Percentiles rank a stretch among this genome's conserved stretches.
Evolutionary conservation across 2,888 invertebrate genomes (phyloP).

Genomic region (Polydrusus cervinus): DNA sequence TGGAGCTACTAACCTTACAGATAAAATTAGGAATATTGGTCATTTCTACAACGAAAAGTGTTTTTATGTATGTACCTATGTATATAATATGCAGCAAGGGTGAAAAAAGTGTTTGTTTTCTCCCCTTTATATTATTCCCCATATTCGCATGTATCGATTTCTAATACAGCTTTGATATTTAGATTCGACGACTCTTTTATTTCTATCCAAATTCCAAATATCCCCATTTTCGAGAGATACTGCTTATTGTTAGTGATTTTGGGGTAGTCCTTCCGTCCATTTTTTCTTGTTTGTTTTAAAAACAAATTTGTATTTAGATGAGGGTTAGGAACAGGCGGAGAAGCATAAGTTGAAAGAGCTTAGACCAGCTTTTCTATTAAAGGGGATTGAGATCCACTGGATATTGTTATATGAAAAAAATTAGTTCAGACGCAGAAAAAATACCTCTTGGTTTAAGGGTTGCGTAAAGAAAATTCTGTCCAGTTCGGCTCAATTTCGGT

Average conservation of each 20-base stretch:
- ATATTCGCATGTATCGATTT: neutral
- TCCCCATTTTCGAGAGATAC: neutral
- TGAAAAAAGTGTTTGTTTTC: no score
- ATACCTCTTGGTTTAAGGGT: no score
- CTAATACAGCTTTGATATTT: neutral
- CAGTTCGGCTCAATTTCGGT: no score
- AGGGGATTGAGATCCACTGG: neutral
- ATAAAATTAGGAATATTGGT: no score
- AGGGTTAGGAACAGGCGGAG: neutral
- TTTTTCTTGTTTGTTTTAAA: slow-evolving; percentile 13
- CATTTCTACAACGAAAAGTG: no score
- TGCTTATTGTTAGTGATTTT: slow-evolving; percentile 2
- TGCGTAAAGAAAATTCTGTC: no score
- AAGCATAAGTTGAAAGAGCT: slow-evolving; percentile 1
- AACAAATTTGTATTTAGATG: slow-evolving; percentile 10
- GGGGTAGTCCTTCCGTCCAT: neutral
- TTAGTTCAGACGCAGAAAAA: no score
- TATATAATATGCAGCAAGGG: no score
- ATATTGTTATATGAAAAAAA: no score
- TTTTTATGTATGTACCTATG: no score
- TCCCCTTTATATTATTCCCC: neutral
- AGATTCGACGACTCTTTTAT: slow-evolving; percentile 8
- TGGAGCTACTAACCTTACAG: no score
- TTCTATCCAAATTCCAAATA: slow-evolving; percentile 11
- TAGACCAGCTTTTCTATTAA: slow-evolving; percentile 1